Percentiles rank a stretch among this genome's conserved stretches.
These are phyloP conservation scores for Microcebus ravelobensis DNA, from an alignment of 2,113 vertebrate species.

Conservation along the genomic window DNA sequence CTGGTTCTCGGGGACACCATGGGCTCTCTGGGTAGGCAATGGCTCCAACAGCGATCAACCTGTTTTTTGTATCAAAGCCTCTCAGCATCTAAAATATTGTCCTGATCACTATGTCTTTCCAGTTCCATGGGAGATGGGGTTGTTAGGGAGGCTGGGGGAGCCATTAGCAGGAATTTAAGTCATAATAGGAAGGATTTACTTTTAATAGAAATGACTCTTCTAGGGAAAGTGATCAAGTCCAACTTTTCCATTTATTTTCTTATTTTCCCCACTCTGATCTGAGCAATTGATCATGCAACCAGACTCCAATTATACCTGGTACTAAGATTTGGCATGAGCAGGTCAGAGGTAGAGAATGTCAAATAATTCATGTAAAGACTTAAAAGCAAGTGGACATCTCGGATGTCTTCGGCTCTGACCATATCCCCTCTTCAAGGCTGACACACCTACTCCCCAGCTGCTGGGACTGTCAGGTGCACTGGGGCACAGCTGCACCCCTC, in stretches of 20 bases:
- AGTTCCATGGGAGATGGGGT: neutral
- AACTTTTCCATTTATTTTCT: constrained; percentile 1
- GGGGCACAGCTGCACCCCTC: neutral
- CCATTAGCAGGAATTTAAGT: neutral
- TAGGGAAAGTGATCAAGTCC: neutral
- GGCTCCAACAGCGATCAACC: neutral
- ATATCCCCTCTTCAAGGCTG: neutral
- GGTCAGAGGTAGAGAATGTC: neutral
- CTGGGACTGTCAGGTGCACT: neutral
- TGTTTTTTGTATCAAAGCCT: neutral
- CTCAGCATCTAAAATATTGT: neutral
- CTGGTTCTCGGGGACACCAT: neutral
- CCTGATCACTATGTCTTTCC: neutral
- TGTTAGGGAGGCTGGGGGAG: neutral
- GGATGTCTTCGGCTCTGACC: neutral
- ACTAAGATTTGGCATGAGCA: constrained; percentile 14
- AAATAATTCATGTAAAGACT: constrained; percentile 5
- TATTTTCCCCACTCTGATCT: constrained; percentile 17
- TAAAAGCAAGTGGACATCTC: neutral
- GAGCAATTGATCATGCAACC: neutral
- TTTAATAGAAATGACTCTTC: neutral
- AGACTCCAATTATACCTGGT: neutral
- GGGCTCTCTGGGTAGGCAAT: neutral
- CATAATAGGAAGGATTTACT: neutral
- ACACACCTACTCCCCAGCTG: neutral